Percentiles rank a stretch among this genome's conserved stretches.
These are phyloP conservation scores for Epizoanthus rinbou DNA, from an alignment of 92 coral and sea anemone genomes.

Conservation along the genomic window DNA sequence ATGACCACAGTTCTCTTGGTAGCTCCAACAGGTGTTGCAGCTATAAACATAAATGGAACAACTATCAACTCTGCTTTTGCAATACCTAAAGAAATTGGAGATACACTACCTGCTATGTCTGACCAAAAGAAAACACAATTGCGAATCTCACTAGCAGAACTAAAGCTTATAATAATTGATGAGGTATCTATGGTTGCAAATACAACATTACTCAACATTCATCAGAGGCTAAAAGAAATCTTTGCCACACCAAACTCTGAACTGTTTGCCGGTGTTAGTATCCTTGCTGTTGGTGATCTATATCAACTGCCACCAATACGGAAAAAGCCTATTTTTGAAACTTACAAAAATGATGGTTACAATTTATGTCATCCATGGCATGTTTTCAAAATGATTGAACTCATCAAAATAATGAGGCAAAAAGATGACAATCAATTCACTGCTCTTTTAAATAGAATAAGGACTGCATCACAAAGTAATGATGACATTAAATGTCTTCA, in stretches of 20 bases:
- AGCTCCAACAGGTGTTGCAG: too few relatives aligned
- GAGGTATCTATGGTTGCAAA: constrained; percentile 60
- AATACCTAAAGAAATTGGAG: constrained; percentile 51
- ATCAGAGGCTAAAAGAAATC: too few relatives aligned
- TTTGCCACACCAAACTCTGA: constrained; percentile 45
- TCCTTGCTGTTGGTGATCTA: constrained; percentile 56
- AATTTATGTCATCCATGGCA: too few relatives aligned
- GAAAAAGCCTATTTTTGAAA: constrained; percentile 44
- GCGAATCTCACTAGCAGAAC: constrained; percentile 42
- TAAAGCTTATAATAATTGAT: constrained; percentile 48
- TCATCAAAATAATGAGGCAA: too few relatives aligned
- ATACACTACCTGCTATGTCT: constrained; percentile 50
- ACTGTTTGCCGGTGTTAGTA: constrained; percentile 53
- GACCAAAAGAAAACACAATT: too few relatives aligned
- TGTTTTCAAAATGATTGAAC: constrained; percentile 6
- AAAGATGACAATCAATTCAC: too few relatives aligned
- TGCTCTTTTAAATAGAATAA: too few relatives aligned
- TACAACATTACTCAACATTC: constrained; percentile 46
- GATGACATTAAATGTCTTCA: too few relatives aligned
- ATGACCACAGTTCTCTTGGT: constrained; percentile 54
- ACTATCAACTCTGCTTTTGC: too few relatives aligned
- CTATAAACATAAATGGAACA: too few relatives aligned
- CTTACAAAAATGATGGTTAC: too few relatives aligned
- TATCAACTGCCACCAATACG: constrained; percentile 63
- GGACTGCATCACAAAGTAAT: too few relatives aligned